Evolutionary conservation across 2,888 invertebrate species (phyloP).

Genomic region (Junonia oenone): DNA sequence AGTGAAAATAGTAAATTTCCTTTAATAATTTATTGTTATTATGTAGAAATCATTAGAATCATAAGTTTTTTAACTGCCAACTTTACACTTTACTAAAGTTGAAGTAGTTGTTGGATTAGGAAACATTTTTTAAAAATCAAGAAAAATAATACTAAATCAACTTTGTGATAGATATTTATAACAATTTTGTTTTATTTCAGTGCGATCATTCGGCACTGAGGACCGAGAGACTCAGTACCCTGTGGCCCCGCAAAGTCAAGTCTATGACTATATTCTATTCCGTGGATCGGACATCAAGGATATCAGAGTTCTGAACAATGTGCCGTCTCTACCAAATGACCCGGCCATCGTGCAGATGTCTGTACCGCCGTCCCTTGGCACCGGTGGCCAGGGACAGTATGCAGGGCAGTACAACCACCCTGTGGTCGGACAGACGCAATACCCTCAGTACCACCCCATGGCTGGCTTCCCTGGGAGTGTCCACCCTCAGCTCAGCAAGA

Average conservation of each 20-base stretch:
- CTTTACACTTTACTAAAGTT: too few species aligned
- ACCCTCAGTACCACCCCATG: constrained; percentile 73
- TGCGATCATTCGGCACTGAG: constrained; percentile 99
- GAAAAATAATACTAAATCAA: too few species aligned
- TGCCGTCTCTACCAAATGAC: constrained; percentile 93
- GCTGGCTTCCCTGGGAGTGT: constrained; percentile 72
- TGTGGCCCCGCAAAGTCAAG: constrained; percentile 97
- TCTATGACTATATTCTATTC: constrained; percentile 99
- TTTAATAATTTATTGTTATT: not conserved
- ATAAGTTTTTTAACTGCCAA: too few species aligned
- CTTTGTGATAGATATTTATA: not conserved
- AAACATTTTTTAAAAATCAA: too few species aligned
- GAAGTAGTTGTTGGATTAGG: too few species aligned
- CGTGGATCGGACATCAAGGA: constrained; percentile 99
- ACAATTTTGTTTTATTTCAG: constrained; percentile 75
- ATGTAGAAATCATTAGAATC: constrained; percentile 3
- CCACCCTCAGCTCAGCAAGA: constrained; percentile 69
- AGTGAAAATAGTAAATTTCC: not conserved
- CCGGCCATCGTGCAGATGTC: constrained; percentile 98
- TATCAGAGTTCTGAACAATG: constrained; percentile 95
- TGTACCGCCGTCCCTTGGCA: constrained; percentile 84
- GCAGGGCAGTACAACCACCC: constrained; percentile 84
- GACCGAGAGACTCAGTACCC: constrained; percentile 97
- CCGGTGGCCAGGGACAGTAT: constrained; percentile 81
- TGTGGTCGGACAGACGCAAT: constrained; percentile 81